Base-by-base conservation (phyloP, 2,797 vertebrate species). In the Meriones psammophilus region DNA sequence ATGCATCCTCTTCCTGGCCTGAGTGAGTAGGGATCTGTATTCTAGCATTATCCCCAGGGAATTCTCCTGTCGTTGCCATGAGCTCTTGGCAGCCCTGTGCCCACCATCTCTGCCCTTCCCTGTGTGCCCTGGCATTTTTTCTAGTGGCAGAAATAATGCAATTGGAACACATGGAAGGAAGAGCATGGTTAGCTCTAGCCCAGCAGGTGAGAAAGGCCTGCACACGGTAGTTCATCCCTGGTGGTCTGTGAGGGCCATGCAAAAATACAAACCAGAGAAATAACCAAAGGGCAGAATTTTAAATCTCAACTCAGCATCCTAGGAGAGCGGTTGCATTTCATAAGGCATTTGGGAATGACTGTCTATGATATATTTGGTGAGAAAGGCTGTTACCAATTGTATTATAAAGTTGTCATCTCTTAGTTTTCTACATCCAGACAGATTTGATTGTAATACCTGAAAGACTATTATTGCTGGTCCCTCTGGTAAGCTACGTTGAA, bases 321-420 rank as follows among this genome's bases (percentile, higher is more conserved):
- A 9, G 8, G 36, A 33, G 54, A 91, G 56, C 0, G 68, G 36
- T 20, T 74, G 17, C 3, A 24, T 80, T 71, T 68, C 56, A 17
- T 60, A 54, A 80, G 28, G 46, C 80, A 74, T 5, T 9, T 24
- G 68, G 66, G 24, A 83, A 83, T 83, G 9, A 74, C 12, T 33
- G 85, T 62, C 36, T 0, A 3, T 39, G 73, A 36, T 0, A 85
- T 15, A 85, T 87, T 73, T 77, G 54, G 58, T 26, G 36, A 13
- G 28, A 87, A 84, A 91, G 76, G 9, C 6, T 74, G 12, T 33
- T 89, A 74, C 39, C 62, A 88, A 60, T n/a, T 71, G 24, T 5
- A 56, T 77, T 93, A 84, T 81, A 69, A 69, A 91, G 93, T 85
- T 69, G 13, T 64, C 93, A 62, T 68, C 30, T 9, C 20, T 83